Evolutionary conservation across 2,888 invertebrate species (phyloP), one percentile per base, ranked within the genome.

Genomic region (Pteria penguin): DNA sequence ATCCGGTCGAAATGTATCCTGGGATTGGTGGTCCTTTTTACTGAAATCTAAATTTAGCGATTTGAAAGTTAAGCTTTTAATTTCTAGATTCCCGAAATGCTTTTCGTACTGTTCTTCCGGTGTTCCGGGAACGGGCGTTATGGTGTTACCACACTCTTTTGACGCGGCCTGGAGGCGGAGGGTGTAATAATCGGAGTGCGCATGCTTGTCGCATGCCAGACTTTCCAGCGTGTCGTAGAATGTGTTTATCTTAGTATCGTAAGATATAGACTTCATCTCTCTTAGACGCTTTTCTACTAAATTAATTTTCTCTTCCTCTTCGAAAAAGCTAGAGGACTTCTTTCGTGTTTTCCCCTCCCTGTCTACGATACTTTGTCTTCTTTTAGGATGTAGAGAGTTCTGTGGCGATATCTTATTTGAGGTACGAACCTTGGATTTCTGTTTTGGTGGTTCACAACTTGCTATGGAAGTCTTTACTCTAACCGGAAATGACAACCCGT

Each of bases 21-120:
- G 31, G 24, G 68, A 57, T 22, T 57, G n/a, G 31, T 55, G 55
- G 24, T 72, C 72, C 54, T 57, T 31, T 26, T 55, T 52, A 31
- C 63, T 73, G 29, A 77, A 77, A 52, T 81, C 45, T 22, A 82
- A 65, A 31, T 70, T 71, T 2, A 87, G 61, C 5, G 70, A 52
- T 29, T 83, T 84, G 63, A 87, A 75, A 0, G 87, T 87, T 18
- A 87, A 67, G 79, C 86, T 87, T 55, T 79, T 81, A 4, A 87
- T 77, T 22, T 71, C 74, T 14, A 84, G 63, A 66, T 87, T 78
- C 22, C 86, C 87, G 14, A 85, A 63, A 52, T 81, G 79, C 45
- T 82, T 73, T 31, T 69, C 66, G 61, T 86, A 81, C 32, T 83
- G 82, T 5, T 82, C 82, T 27, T 85, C 86, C 2, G 85, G 83